A percentile compares a stretch with the other conserved stretches of the same genome.
These are phyloP conservation scores for Elaphurus davidianus DNA, from an alignment of 2,113 vertebrate species.

Conservation along the genomic window DNA sequence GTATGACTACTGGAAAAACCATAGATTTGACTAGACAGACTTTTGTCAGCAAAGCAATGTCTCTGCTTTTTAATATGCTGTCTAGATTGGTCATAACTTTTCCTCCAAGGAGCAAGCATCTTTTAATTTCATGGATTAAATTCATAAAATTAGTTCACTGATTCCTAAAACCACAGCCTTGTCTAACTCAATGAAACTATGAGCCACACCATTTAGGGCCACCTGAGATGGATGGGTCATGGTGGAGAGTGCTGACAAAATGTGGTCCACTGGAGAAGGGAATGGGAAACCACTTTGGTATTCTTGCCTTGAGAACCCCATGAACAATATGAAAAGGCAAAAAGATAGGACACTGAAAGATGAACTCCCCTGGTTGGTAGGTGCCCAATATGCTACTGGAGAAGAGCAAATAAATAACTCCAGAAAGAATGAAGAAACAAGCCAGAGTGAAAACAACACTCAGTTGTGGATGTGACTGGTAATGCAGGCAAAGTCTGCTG, in stretches of 20 bases:
- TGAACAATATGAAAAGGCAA: not conserved
- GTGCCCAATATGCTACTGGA: not conserved
- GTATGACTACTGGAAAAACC: not conserved
- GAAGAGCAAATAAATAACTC: not conserved
- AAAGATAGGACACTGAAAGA: not conserved
- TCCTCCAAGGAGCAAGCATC: not conserved
- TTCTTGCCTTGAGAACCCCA: not conserved
- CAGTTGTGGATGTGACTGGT: not conserved
- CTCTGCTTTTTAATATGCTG: not conserved
- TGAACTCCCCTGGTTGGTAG: not conserved
- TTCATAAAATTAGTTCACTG: not conserved
- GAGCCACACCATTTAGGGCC: fast-evolving
- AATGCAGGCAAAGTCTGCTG: not conserved
- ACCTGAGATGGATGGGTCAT: not conserved
- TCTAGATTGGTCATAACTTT: not conserved
- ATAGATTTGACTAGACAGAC: not conserved
- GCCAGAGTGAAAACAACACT: not conserved
- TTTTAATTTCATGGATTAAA: not conserved
- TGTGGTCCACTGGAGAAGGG: not conserved
- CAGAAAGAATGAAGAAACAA: not conserved
- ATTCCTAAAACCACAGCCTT: not conserved
- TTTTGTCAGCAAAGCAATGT: not conserved
- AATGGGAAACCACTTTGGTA: not conserved
- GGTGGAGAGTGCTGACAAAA: not conserved
- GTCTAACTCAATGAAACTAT: not conserved